Conservation (phyloP, 1,140 invertebrate species). For the Aphaenogaster rudis region DNA sequence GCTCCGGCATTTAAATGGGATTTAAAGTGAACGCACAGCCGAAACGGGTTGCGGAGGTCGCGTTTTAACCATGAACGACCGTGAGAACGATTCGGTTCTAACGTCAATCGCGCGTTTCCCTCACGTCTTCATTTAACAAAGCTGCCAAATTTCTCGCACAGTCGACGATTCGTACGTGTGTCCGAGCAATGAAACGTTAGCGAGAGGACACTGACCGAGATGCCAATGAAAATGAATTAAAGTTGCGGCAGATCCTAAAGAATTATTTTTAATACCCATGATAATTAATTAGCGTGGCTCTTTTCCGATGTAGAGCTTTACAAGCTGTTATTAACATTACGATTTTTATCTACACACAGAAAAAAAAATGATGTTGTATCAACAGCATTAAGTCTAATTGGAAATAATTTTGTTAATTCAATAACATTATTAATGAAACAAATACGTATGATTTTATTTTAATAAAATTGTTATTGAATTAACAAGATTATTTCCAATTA, state of each 20-base stretch:
- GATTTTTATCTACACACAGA: not conserved
- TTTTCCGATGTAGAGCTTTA: not conserved
- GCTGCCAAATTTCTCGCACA: not conserved
- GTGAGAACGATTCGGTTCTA: slow-evolving; percentile 72
- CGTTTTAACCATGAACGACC: slow-evolving; percentile 74
- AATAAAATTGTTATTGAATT: too few relatives aligned
- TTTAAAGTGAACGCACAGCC: slow-evolving; percentile 74
- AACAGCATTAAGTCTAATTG: too few relatives aligned
- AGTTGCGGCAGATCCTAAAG: too few relatives aligned
- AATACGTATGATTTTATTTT: too few relatives aligned
- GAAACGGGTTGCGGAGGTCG: slow-evolving; percentile 79
- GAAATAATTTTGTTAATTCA: too few relatives aligned
- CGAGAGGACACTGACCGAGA: not conserved
- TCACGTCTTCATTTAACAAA: slow-evolving; percentile 7
- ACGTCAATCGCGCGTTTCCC: not conserved
- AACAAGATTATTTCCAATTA: too few relatives aligned
- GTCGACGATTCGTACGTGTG: not conserved
- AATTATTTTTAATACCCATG: not conserved
- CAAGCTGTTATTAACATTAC: not conserved
- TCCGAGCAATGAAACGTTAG: too few relatives aligned
- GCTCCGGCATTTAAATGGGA: slow-evolving; percentile 76
- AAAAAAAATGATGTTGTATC: too few relatives aligned
- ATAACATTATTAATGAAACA: too few relatives aligned
- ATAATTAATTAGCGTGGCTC: not conserved
- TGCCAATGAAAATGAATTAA: not conserved